phyloP scores from a whole-genome alignment of 2,113 vertebrate species.

The Genyomyrus donnyi region DNA sequence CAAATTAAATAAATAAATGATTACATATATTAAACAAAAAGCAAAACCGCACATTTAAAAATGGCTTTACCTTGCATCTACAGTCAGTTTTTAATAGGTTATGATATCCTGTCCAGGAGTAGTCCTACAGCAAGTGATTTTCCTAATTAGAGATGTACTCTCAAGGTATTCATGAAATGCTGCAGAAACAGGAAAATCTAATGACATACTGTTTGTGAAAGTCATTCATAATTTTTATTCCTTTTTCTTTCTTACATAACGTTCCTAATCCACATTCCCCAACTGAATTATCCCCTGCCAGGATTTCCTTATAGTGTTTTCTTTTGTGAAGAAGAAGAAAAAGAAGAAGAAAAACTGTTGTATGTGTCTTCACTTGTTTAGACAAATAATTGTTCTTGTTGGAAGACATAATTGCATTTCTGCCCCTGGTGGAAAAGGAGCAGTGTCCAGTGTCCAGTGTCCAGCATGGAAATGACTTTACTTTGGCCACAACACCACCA shows the following conservation, averaged over 20 bases:
- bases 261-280: conserved; percentile 1
- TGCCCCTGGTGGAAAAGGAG: conserved; percentile 14
- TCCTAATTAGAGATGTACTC: neutral
- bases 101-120: neutral
- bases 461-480: conserved; percentile 23
- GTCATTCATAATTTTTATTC: neutral
- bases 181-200: neutral
- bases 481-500: neutral
- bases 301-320: conserved; percentile 12
- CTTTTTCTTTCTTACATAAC: neutral
- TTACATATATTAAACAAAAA: neutral
- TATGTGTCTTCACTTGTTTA: conserved; percentile 19
- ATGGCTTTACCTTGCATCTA: neutral
- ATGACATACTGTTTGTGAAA: neutral
- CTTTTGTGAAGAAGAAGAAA: conserved; percentile 1
- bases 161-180: neutral
- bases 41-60: neutral
- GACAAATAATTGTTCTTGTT: too few relatives aligned
- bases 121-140: neutral
- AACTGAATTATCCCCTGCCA: conserved; percentile 6
- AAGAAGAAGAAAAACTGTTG: neutral
- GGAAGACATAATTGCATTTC: conserved; percentile 19
- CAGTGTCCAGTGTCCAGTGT: conserved; percentile 19
- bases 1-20: neutral
- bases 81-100: neutral